Percentiles rank a stretch among this genome's conserved stretches.
Conservation (phyloP, 2,888 invertebrate genomes). For the Cabera pusaria region DNA sequence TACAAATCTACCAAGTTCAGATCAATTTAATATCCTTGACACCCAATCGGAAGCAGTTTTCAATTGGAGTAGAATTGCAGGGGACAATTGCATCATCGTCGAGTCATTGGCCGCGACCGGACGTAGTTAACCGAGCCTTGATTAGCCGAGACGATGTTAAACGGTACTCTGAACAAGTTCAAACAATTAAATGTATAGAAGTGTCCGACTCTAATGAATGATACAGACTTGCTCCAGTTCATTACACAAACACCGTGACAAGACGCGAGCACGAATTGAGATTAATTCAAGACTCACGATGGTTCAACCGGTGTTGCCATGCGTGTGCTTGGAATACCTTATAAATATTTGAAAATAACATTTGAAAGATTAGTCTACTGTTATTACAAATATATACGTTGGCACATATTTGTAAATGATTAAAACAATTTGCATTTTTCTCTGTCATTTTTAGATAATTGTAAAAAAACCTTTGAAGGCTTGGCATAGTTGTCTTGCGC, state of each 20-base stretch:
- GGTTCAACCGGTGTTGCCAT: constrained; percentile 29
- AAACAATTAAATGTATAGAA: constrained; percentile 82
- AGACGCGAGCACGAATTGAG: constrained; percentile 73
- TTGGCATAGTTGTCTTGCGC: no score
- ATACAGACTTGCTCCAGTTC: constrained; percentile 71
- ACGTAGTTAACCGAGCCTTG: constrained; percentile 80
- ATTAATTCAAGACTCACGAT: constrained; percentile 70
- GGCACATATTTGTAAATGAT: no score
- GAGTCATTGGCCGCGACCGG: constrained; percentile 79
- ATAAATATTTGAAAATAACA: no score
- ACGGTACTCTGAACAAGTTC: constrained; percentile 76
- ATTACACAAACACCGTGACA: constrained; percentile 81
- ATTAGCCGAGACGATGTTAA: constrained; percentile 78
- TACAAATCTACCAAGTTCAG: constrained; percentile 45
- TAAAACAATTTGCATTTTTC: no score
- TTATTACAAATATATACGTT: no score
- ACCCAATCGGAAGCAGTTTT: constrained; percentile 77
- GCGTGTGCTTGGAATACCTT: no score
- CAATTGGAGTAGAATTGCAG: constrained; percentile 21
- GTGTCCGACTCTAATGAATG: constrained; percentile 82
- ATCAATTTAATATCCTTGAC: constrained; percentile 63
- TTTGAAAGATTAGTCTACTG: no score
- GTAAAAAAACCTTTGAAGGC: no score
- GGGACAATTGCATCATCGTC: constrained; percentile 69
- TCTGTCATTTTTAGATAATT: no score